A percentile compares a stretch with the other conserved stretches of the same genome.
Conservation (phyloP, 1,140 invertebrate species). For the Battus philenor region DNA sequence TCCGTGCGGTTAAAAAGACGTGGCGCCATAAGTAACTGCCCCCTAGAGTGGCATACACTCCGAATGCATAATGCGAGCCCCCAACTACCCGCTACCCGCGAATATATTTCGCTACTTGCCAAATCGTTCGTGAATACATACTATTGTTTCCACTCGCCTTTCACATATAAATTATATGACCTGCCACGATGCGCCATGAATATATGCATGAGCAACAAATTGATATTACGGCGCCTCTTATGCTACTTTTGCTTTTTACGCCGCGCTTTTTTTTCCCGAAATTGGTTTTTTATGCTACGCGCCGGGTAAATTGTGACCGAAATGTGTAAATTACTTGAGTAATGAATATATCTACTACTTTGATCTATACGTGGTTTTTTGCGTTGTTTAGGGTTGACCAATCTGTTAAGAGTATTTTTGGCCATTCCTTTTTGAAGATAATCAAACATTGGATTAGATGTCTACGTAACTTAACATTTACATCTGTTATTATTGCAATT, state of each 20-base stretch:
- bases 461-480: too few relatives aligned
- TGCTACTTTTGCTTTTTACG: conserved; percentile 28
- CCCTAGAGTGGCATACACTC: conserved; percentile 58
- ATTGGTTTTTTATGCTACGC: conserved; percentile 66
- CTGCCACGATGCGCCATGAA: conserved; percentile 55
- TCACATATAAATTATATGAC: conserved; percentile 73
- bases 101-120: conserved; percentile 29
- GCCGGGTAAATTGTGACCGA: conserved; percentile 58
- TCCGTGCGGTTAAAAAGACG: conserved; percentile 38
- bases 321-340: conserved; percentile 52
- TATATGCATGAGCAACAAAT: conserved; percentile 69
- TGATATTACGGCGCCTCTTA: conserved; percentile 63
- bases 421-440: too few relatives aligned
- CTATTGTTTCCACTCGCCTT: conserved; percentile 54
- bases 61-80: conserved; percentile 49
- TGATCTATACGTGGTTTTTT: too few relatives aligned
- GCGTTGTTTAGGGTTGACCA: too few relatives aligned
- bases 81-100: conserved; percentile 26
- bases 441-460: too few relatives aligned
- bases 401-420: too few relatives aligned
- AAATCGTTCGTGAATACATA: conserved; percentile 66
- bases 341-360: conserved; percentile 36
- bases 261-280: conserved; percentile 23
- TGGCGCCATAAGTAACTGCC: conserved; percentile 58
- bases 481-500: too few relatives aligned